Evolutionary conservation across 2,113 vertebrate genomes (phyloP).

Genomic region (Clarias magur): DNA sequence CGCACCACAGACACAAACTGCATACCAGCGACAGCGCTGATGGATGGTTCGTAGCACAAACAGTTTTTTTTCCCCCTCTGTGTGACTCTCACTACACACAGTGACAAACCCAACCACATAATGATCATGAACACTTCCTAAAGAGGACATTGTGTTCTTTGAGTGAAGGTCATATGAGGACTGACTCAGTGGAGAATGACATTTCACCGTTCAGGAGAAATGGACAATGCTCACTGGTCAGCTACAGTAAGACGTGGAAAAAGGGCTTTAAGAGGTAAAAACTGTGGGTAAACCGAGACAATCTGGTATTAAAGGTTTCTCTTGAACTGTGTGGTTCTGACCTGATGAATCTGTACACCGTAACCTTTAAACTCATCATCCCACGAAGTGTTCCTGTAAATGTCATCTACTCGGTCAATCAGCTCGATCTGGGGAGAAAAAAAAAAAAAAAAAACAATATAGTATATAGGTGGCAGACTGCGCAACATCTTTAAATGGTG

Average conservation of each 20-base stretch:
- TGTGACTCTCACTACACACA: background rate
- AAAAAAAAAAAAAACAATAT: background rate
- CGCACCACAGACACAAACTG: background rate
- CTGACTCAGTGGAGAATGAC: background rate
- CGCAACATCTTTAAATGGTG: background rate
- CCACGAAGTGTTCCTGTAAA: constrained; percentile 96
- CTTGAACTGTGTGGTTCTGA: constrained; percentile 48
- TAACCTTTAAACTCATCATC: constrained; percentile 89
- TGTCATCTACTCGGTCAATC: constrained; percentile 97
- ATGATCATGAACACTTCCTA: background rate
- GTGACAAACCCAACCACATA: background rate
- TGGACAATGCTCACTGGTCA: background rate
- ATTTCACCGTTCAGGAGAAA: background rate
- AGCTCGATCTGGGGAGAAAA: constrained; percentile 83
- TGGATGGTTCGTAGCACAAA: background rate
- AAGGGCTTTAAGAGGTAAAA: background rate
- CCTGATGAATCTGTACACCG: constrained; percentile 97
- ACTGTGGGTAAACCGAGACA: no score
- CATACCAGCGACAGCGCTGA: background rate
- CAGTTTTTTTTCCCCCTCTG: no score
- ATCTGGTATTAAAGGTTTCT: background rate
- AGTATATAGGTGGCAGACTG: background rate
- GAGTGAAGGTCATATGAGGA: background rate
- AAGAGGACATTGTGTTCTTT: background rate
- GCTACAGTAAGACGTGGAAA: background rate